These are phyloP conservation scores for Antrozous pallidus DNA, from an alignment of 2,797 vertebrate species.

Conservation along the genomic window DNA sequence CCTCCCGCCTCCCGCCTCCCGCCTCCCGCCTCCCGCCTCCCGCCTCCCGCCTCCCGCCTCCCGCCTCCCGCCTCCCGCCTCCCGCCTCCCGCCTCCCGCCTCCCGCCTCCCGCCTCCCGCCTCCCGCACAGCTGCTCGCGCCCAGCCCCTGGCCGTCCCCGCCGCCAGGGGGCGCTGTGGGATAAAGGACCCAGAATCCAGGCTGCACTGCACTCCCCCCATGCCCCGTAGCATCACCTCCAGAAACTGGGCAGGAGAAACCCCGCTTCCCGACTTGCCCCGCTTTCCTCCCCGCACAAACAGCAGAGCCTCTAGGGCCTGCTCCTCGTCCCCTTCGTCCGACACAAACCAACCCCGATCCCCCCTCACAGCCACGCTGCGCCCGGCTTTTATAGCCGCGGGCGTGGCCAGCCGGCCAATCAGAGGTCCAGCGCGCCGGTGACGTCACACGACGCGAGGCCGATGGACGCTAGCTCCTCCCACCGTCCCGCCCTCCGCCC, in stretches of 20 bases:
- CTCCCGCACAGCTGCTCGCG: fast-evolving
- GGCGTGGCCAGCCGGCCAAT: background rate
- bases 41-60: fast-evolving
- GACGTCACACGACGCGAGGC: background rate
- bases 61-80: fast-evolving
- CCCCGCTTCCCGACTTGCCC: background rate
- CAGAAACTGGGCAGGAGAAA: fast-evolving
- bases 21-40: fast-evolving
- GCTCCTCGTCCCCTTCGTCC: fast-evolving
- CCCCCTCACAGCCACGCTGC: too few relatives aligned
- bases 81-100: fast-evolving
- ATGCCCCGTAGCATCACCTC: background rate
- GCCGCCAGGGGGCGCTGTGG: background rate
- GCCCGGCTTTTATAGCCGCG: fast-evolving
- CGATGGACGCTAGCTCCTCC: fast-evolving
- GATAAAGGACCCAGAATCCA: background rate
- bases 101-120: fast-evolving
- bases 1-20: fast-evolving
- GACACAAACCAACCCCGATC: fast-evolving
- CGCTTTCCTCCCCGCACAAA: too few relatives aligned
- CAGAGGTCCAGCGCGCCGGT: background rate
- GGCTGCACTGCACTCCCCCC: background rate
- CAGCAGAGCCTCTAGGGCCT: fast-evolving
- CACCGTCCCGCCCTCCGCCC: background rate
- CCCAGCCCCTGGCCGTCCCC: background rate